These are phyloP conservation scores for Zaprionus capensis DNA, from an alignment of 1,140 invertebrate species.

Conservation along the genomic window DNA sequence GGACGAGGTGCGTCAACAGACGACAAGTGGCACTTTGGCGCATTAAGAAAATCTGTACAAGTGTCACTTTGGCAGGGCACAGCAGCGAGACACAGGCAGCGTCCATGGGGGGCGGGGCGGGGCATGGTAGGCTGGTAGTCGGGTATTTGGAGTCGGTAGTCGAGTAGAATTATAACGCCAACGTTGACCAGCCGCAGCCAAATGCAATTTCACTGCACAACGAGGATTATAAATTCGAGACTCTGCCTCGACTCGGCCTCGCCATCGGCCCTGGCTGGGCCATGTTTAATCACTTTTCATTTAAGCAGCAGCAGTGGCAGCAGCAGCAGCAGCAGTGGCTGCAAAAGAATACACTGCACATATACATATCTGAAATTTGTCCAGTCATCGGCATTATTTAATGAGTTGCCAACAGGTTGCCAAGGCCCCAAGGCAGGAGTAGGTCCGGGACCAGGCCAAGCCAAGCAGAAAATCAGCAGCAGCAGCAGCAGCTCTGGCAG, in stretches of 20 bases:
- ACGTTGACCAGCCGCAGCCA: slow-evolving; percentile 53
- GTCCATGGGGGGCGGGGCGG: slow-evolving; percentile 3
- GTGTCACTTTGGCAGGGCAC: slow-evolving; percentile 78
- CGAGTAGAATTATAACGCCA: slow-evolving; percentile 76
- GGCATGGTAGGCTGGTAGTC: neutral
- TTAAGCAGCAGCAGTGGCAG: slow-evolving; percentile 43
- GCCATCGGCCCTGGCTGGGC: slow-evolving; percentile 20
- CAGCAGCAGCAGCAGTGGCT: slow-evolving; percentile 21
- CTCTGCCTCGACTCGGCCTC: slow-evolving; percentile 1
- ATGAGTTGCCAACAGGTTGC: slow-evolving; percentile 82
- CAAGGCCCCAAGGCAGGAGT: slow-evolving; percentile 26
- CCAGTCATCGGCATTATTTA: slow-evolving; percentile 84
- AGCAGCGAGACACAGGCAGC: slow-evolving; percentile 15
- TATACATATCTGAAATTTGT: slow-evolving; percentile 64
- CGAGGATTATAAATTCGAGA: slow-evolving; percentile 73
- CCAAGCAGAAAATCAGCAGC: slow-evolving; percentile 74
- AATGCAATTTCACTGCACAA: slow-evolving; percentile 70
- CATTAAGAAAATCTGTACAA: slow-evolving; percentile 83
- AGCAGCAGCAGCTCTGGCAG: slow-evolving; percentile 19
- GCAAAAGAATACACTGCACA: slow-evolving; percentile 6
- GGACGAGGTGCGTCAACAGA: slow-evolving; percentile 70
- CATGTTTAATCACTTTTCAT: slow-evolving; percentile 80
- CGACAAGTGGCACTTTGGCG: slow-evolving; percentile 82
- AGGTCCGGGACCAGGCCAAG: slow-evolving; percentile 33
- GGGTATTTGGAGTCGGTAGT: slow-evolving; percentile 27